Evolutionary conservation across 1,140 invertebrate genomes (phyloP), one percentile per base, ranked within the genome.

Genomic region (Drosophila azteca): DNA sequence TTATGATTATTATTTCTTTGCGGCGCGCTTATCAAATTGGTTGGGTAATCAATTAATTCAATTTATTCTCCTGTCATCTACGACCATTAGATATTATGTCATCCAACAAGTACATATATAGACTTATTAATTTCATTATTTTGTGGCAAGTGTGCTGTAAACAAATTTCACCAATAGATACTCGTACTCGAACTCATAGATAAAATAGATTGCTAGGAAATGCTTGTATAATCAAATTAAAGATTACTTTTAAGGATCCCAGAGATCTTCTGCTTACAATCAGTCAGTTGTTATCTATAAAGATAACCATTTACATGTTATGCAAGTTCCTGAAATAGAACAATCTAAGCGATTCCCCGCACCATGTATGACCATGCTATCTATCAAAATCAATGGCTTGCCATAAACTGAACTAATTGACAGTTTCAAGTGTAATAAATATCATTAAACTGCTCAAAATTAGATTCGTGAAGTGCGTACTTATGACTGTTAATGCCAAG

Each of bases 401-500:
- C 43, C 52, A 44, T 75, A 66, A 75, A 70, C 44, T 66, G 49
- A 75, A 58, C 58, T 74, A 75, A 75, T 75, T 75, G 71, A 46
- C 71, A 75, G 67, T 48, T 66, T 75, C 71, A 59, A 75, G 71
- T 75, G 71, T 53, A 46, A 58, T 66, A 49, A 74, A 53, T 62
- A 55, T 48, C 60, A 71, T 71, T 71, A 22, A 71, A 71, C 43
- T 71, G 68, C 48, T 53, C 41, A 46, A 53, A 74, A 74, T 53
- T 74, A 54, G 71, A 48, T 66, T 75, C 62, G 53, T 75, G 71
- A 75, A 75, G 71, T 75, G 71, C 58, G 39, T 75, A 66, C 70
- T 75, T 75, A 75, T 75, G 61, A 41, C 62, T 75, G 43, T 63
- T 75, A 75, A 75, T 75, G 61, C 71, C 71, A 51, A 59, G 71